Evolutionary conservation across 1,140 invertebrate genomes (phyloP), one percentile per base, ranked within the genome.

Genomic region (Bombus balteatus): DNA sequence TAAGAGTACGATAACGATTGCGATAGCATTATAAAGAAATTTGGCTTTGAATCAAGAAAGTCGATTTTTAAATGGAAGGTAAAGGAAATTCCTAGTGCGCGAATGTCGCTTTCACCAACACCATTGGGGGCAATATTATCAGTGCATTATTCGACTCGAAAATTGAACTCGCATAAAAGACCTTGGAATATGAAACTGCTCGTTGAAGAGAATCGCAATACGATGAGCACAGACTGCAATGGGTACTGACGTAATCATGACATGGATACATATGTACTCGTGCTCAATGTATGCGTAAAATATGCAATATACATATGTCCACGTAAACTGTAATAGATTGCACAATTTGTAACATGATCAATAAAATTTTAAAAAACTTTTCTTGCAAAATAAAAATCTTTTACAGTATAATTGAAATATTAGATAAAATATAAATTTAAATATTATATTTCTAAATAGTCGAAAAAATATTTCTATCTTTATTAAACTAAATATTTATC

Each of bases 101-200:
- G 25, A 66, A 28, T 53, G 25, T 83, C 41, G 65, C n/a, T 57
- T 39, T 13, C 1, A 65, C 34, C 18, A 39, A 62, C 2, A 32
- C 28, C 34, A 18, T 25, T 32, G 41, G 34, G 28, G 57, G 53
- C 32, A 80, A 41, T 80, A 53, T 84, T 57, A 70, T 39, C 66
- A 25, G n/a, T 79, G 39, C 34, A 77, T 66, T 65, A 62, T 74
- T 71, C 65, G 47, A 78, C 34, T 72, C 77, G 76, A 83, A 86
- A 87, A 89, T 57, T 71, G 68, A 84, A 89, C 43, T 76, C 47
- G 65, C 47, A 76, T 53, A 37, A 66, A 72, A 90, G 86, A 85
- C 83, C 83, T 90, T 90, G 88, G 74, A 90, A 90, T 83, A 78
- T 78, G 86, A 89, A 81, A 89, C 88, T 85, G 72, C 37, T 83